phyloP scores from a whole-genome alignment of 1,140 invertebrate species.

The Drosophila bipectinata region DNA sequence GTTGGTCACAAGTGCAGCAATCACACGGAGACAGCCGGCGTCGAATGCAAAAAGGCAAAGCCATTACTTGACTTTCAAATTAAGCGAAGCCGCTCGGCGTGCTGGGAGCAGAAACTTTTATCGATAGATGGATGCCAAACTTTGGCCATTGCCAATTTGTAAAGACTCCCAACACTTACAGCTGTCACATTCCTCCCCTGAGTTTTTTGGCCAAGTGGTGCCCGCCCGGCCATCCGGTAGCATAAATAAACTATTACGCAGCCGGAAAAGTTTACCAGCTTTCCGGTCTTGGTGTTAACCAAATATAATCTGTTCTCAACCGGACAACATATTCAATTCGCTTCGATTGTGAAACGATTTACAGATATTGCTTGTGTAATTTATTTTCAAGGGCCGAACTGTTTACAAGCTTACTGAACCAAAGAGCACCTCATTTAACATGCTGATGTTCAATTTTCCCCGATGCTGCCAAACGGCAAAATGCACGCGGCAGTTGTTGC shows the following conservation, averaged over 20 bases:
- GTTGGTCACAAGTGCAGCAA: constrained; percentile 45
- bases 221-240: constrained; percentile 1
- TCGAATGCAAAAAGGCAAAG: constrained; percentile 32
- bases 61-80: constrained; percentile 49
- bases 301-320: constrained; percentile 52
- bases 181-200: constrained; percentile 18
- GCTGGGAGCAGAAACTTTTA: constrained; percentile 35
- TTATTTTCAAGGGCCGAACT: constrained; percentile 57
- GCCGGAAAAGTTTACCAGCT: constrained; percentile 27
- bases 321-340: constrained; percentile 49
- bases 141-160: constrained; percentile 57
- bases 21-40: constrained; percentile 52
- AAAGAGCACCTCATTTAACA: constrained; percentile 48
- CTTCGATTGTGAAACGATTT: constrained; percentile 49
- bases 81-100: constrained; percentile 21
- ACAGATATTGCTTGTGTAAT: constrained; percentile 55
- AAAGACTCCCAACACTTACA: constrained; percentile 44
- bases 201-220: background rate
- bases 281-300: constrained; percentile 33
- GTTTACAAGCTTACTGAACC: constrained; percentile 48
- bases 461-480: constrained; percentile 2
- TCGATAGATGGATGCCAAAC: constrained; percentile 48
- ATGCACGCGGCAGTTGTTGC: constrained; percentile 34
- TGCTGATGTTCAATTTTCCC: constrained; percentile 28
- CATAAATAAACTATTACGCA: constrained; percentile 40